Conservation (phyloP, 2,888 invertebrate species). For the Glaucopsyche alexis region DNA sequence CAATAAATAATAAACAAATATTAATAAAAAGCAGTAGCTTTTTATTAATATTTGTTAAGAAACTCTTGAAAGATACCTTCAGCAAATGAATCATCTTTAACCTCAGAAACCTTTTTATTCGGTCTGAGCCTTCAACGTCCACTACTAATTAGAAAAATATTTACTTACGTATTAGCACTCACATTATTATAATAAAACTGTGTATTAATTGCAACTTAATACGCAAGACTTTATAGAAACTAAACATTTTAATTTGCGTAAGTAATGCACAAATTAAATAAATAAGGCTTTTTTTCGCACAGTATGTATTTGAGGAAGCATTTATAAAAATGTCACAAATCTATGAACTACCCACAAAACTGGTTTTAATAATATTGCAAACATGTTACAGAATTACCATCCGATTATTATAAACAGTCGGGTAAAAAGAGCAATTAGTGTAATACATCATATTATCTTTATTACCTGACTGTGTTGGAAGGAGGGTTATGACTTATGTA, state of each 20-base stretch:
- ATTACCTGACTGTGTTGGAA: not conserved
- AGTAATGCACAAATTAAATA: not conserved
- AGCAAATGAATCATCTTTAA: not conserved
- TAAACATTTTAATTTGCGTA: conserved; percentile 12
- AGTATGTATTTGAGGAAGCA: not conserved
- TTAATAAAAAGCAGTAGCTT: not conserved
- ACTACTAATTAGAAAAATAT: not conserved
- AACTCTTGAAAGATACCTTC: not conserved
- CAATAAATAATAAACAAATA: not conserved
- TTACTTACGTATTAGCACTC: not conserved
- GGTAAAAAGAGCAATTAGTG: not conserved
- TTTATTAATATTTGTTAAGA: too few relatives aligned
- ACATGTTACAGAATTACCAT: not conserved
- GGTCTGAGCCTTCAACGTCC: too few relatives aligned
- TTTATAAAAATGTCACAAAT: not conserved
- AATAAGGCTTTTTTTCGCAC: not conserved
- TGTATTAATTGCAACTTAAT: not conserved
- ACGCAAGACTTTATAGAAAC: not conserved
- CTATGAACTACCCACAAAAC: conserved; percentile 10
- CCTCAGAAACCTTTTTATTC: too few relatives aligned
- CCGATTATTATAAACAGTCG: not conserved
- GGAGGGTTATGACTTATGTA: too few relatives aligned
- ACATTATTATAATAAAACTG: conserved; percentile 1
- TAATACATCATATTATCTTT: not conserved
- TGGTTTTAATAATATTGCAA: not conserved